A percentile compares a stretch with the other conserved stretches of the same genome.
Evolutionary conservation across 2,797 vertebrate species (phyloP).

Genomic region (Muscicapa comitata): DNA sequence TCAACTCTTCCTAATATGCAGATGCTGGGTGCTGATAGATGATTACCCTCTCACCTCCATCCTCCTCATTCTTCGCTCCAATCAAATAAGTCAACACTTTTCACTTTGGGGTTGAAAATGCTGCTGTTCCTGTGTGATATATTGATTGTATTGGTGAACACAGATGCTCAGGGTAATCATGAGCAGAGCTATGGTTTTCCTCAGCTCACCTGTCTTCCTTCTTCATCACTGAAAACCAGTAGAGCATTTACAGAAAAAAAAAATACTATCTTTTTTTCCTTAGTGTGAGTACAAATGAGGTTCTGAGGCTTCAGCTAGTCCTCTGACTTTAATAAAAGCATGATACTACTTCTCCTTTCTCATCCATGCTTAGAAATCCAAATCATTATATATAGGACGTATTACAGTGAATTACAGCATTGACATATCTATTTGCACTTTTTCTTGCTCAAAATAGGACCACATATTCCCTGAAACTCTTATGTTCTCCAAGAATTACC

Average conservation of each 20-base stretch:
- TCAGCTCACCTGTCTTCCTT: not conserved
- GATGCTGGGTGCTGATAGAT: not conserved
- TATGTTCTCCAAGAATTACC: not conserved
- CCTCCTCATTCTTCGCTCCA: not conserved
- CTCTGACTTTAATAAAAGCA: not conserved
- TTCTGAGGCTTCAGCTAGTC: not conserved
- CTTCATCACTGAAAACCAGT: not conserved
- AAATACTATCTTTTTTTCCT: not conserved
- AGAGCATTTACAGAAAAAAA: not conserved
- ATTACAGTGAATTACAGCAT: not conserved
- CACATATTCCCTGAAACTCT: not conserved
- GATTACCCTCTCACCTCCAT: not conserved
- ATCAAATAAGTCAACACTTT: not conserved
- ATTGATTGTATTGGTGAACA: not conserved
- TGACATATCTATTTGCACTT: not conserved
- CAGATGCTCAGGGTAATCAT: not conserved
- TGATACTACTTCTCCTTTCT: not conserved
- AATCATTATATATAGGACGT: not conserved
- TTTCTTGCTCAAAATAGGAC: not conserved
- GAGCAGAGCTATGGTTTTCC: not conserved
- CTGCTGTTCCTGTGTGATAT: not conserved
- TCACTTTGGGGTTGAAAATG: not conserved
- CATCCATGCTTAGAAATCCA: not conserved
- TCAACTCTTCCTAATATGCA: not conserved
- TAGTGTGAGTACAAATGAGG: not conserved